Evolutionary conservation across 2,113 vertebrate genomes (phyloP).

Genomic region (Myotis yumanensis): DNA sequence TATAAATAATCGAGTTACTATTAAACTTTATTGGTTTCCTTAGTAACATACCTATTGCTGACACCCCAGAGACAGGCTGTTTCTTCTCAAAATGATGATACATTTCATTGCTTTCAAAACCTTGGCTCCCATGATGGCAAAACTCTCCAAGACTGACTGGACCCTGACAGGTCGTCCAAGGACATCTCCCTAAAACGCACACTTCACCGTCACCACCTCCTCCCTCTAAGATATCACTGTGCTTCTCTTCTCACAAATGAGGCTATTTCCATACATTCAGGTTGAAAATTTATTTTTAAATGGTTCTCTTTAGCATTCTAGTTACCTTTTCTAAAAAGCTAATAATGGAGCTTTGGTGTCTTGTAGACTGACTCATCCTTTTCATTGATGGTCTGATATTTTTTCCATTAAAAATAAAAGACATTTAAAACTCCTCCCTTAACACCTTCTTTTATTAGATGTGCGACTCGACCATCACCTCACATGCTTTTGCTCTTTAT

Average conservation of each 20-base stretch:
- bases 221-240: neutral
- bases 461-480: neutral
- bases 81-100: neutral
- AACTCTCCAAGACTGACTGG: neutral
- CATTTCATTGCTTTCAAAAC: neutral
- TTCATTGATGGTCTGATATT: neutral
- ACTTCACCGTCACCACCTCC: neutral
- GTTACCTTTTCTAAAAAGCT: neutral
- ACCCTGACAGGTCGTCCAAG: neutral
- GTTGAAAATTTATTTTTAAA: neutral
- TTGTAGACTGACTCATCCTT: neutral
- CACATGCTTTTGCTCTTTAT: neutral
- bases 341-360: neutral
- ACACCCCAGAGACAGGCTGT: neutral
- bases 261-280: neutral
- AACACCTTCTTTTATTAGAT: neutral
- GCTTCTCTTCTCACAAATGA: neutral
- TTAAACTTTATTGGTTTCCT: conserved; percentile 32
- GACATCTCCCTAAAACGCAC: neutral
- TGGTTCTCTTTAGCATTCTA: neutral
- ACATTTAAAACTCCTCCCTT: neutral
- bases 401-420: neutral
- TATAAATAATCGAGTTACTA: conserved; percentile 22
- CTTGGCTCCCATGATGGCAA: neutral
- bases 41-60: neutral